These are phyloP conservation scores for Isurus oxyrinchus DNA, from an alignment of 2,113 vertebrate genomes.

Conservation along the genomic window DNA sequence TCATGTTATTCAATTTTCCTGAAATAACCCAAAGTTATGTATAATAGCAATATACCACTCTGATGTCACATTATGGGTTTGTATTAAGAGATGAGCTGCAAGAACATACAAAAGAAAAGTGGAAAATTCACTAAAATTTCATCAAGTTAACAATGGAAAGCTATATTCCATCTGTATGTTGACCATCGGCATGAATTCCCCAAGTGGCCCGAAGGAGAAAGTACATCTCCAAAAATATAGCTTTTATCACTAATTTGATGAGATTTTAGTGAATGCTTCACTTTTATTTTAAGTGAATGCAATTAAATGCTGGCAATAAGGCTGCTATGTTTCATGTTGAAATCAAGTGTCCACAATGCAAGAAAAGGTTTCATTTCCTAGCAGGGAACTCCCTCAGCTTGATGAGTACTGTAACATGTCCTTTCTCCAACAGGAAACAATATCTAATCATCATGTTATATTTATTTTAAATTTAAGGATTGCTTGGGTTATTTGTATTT, in stretches of 20 bases:
- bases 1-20: not conserved
- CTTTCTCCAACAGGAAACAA: not conserved
- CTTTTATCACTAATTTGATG: not conserved
- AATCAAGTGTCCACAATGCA: not conserved
- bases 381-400: too few relatives aligned
- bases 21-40: not conserved
- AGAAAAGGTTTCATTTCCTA: not conserved
- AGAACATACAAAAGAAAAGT: not conserved
- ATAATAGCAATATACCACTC: not conserved
- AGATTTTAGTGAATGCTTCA: not conserved
- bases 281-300: not conserved
- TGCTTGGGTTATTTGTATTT: not conserved
- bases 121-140: not conserved
- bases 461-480: too few relatives aligned
- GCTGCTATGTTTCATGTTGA: not conserved
- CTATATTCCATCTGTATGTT: not conserved
- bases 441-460: not conserved
- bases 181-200: too few relatives aligned
- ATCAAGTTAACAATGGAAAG: not conserved
- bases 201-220: too few relatives aligned
- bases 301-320: not conserved
- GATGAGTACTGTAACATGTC: not conserved
- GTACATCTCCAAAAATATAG: not conserved
- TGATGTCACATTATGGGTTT: not conserved
- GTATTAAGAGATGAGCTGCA: not conserved